Evolutionary conservation across 2,113 vertebrate species (phyloP).

Genomic region (Pollimyrus isidori): DNA sequence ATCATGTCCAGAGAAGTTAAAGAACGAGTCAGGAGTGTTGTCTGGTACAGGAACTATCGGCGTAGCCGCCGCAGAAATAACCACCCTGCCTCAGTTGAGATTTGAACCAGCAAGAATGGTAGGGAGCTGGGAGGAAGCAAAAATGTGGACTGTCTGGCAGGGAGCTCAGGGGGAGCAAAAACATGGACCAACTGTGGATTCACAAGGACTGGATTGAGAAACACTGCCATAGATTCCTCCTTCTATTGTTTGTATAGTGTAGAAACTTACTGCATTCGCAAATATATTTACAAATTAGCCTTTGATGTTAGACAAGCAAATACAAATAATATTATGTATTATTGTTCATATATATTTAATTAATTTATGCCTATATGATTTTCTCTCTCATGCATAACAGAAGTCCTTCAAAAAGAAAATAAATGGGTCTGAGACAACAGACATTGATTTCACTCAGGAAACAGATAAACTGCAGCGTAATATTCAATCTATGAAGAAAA

Average conservation of each 20-base stretch:
- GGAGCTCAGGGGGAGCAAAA: neutral
- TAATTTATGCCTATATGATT: neutral
- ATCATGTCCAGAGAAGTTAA: constrained; percentile 96
- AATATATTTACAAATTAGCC: neutral
- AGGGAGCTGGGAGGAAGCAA: neutral
- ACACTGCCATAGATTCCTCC: neutral
- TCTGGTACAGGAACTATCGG: constrained; percentile 88
- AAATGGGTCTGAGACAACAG: neutral
- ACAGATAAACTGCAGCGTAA: neutral
- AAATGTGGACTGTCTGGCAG: neutral
- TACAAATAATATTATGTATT: neutral
- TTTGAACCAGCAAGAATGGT: constrained; percentile 48
- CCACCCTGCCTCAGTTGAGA: constrained; percentile 77
- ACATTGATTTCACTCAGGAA: neutral
- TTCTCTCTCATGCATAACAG: neutral
- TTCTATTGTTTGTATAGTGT: neutral
- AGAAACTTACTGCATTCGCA: neutral
- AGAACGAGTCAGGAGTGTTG: constrained; percentile 87
- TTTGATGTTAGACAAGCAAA: neutral
- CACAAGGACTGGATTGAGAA: neutral
- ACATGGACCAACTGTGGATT: neutral
- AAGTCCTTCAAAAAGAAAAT: neutral
- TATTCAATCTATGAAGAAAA: neutral
- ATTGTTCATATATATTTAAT: neutral
- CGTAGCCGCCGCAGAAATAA: constrained; percentile 80